These are phyloP conservation scores for Festucalex cinctus DNA, from an alignment of 2,113 vertebrate species.

Conservation along the genomic window DNA sequence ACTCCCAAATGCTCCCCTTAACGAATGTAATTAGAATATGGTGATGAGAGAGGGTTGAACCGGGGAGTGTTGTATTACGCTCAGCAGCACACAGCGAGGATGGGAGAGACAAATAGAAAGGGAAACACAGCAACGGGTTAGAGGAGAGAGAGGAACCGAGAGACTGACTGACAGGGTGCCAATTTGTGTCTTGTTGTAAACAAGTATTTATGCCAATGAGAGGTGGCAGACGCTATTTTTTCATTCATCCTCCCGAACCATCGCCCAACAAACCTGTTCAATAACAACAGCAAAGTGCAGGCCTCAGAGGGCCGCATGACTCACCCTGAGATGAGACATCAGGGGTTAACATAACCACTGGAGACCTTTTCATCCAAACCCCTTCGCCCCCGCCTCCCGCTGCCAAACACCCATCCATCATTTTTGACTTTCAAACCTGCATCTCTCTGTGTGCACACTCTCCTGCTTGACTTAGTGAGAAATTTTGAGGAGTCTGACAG, in stretches of 20 bases:
- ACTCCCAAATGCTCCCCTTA: constrained; percentile 72
- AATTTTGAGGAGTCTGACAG: constrained; percentile 61
- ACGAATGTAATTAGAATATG: constrained; percentile 76
- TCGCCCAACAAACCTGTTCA: constrained; percentile 46
- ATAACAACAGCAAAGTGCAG: constrained; percentile 49
- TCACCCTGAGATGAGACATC: constrained; percentile 49
- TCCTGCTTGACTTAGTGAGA: constrained; percentile 48
- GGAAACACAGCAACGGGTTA: constrained; percentile 33
- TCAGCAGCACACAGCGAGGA: constrained; percentile 60
- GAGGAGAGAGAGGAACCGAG: constrained; percentile 47
- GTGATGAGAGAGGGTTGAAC: constrained; percentile 74
- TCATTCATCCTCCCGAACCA: constrained; percentile 10
- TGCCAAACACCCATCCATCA: constrained; percentile 29
- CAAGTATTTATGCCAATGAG: constrained; percentile 71
- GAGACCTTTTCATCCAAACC: constrained; percentile 39
- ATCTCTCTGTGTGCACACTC: neutral
- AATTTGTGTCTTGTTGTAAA: constrained; percentile 72
- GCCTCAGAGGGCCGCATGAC: constrained; percentile 49
- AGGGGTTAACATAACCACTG: constrained; percentile 59
- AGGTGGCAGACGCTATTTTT: constrained; percentile 56
- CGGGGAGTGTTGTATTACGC: constrained; percentile 70
- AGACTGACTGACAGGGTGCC: constrained; percentile 69
- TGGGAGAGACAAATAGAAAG: constrained; percentile 33
- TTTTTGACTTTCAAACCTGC: constrained; percentile 34
- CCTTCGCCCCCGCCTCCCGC: constrained; percentile 19